A percentile compares a stretch with the other conserved stretches of the same genome.
Evolutionary conservation across 2,797 vertebrate genomes (phyloP).

Genomic region (Limosa lapponica): DNA sequence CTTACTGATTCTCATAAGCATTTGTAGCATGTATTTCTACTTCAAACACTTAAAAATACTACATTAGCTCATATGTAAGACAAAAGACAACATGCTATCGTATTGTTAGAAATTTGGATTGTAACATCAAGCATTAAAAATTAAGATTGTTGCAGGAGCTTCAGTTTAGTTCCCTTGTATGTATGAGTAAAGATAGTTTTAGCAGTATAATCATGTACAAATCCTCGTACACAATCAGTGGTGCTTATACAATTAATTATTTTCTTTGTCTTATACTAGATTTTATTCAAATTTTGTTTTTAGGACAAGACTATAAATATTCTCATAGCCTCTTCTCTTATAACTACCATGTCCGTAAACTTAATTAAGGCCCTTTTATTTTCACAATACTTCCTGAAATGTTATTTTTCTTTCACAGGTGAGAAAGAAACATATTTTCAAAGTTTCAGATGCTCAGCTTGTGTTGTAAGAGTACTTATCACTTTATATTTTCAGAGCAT

Average conservation of each 20-base stretch:
- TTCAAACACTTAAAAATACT: not conserved
- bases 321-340: not conserved
- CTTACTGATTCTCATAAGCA: constrained; percentile 4
- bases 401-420: not conserved
- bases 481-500: not conserved
- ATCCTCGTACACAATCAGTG: accelerated
- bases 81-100: accelerated
- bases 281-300: not conserved
- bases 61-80: not conserved
- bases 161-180: not conserved
- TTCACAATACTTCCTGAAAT: not conserved
- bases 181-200: not conserved
- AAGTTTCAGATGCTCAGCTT: not conserved
- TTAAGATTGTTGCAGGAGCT: not conserved
- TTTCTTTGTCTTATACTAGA: not conserved
- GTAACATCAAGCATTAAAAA: not conserved
- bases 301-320: not conserved
- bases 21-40: constrained; percentile 14
- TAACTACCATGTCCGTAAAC: not conserved
- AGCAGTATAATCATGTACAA: not conserved
- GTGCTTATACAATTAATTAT: not conserved
- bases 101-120: not conserved
- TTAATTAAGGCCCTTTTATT: not conserved
- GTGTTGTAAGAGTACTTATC: not conserved
- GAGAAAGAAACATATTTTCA: not conserved